Evolutionary conservation across 2,113 vertebrate genomes (phyloP), one percentile per base, ranked within the genome.

Genomic region (Marcusenius ussheri): DNA sequence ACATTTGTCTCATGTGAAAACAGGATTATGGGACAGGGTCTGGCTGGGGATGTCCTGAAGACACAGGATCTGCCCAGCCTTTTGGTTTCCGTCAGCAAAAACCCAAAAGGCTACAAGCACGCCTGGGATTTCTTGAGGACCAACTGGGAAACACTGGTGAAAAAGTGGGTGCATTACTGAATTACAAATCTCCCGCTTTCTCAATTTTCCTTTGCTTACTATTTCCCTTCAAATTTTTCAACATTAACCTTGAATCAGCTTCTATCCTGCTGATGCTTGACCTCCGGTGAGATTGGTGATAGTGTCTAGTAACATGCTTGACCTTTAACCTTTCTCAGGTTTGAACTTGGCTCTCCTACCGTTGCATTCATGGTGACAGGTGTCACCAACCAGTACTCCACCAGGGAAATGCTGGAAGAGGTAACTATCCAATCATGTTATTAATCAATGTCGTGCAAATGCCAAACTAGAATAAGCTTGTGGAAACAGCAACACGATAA

Each of bases 61-160:
- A 96, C 96, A 50, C 97, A 98, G 93, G 96, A 98, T 90, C 97
- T 98, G 83, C 97, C 97, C 0, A 2, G 0, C 2, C 95, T 98
- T 49, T 89, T 97, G 1, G 3, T 89, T 1, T 17, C 66, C 0
- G 77, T 98, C 92, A 96, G 96, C 93, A 97, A 8, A 91, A 98
- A 97, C 92, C 96, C 96, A 0, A 93, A 90, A 42, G 97, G 97
- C 83, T 95, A 96, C 92, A 93, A 93, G 50, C 91, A 98, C 51
- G 96, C 96, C 58, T 98, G 98, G 97, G 94, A 94, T 10, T 98
- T 98, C 91, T 90, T 98, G 50, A 95, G 93, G 90, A 92, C 95
- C 90, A 97, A 98, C 35, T 98, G 97, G 98, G 90, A 96, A 88
- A 94, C 93, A 21, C 49, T 98, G 58, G 92, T 97, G 84, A 94